Base-by-base conservation (phyloP, 2,888 invertebrate genomes). In the Fragum fragum region DNA sequence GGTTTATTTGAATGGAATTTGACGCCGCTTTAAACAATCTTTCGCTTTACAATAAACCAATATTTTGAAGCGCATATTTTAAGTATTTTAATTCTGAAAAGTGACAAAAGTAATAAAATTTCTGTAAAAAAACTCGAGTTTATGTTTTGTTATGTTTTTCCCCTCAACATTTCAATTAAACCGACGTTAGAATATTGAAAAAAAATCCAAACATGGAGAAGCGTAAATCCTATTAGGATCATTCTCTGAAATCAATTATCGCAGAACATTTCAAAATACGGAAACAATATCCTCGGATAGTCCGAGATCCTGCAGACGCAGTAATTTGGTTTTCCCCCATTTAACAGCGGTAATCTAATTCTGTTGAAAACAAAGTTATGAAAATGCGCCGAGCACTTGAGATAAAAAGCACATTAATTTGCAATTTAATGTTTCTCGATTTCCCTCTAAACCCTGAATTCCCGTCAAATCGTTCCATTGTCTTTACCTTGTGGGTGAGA, bases 201-300 rank as follows among this genome's bases (percentile, higher is more conserved):
- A n/a, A n/a, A n/a, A n/a, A n/a, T n/a, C n/a, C n/a, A n/a, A n/a
- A n/a, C 47, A 47, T 5, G 3, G 47, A 47, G 3, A 47, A 36
- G 32, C 32, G 32, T 36, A 36, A 36, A 36, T 36, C 32, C 32
- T 36, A 36, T 36, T 36, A 36, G 32, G 32, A 36, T 36, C 32
- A 36, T 36, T 36, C 32, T 36, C 32, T 9, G 5, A 47, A 47
- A 47, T 47, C 47, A 47, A 47, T 47, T 47, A 47, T 47, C 47
- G 47, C n/a, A n/a, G 47, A n/a, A 47, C 47, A 47, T 47, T 47
- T 47, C 47, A 47, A 47, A 47, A 47, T 47, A 47, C 47, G 47
- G 47, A 47, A 14, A 47, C 47, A 47, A 47, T 47, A 18, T 47
- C 47, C 5, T 47, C 47, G 18, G 47, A 47, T 47, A 47, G 47